A percentile compares a stretch with the other conserved stretches of the same genome.
Evolutionary conservation across 1,140 invertebrate species (phyloP).

Genomic region (Nymphalis io): DNA sequence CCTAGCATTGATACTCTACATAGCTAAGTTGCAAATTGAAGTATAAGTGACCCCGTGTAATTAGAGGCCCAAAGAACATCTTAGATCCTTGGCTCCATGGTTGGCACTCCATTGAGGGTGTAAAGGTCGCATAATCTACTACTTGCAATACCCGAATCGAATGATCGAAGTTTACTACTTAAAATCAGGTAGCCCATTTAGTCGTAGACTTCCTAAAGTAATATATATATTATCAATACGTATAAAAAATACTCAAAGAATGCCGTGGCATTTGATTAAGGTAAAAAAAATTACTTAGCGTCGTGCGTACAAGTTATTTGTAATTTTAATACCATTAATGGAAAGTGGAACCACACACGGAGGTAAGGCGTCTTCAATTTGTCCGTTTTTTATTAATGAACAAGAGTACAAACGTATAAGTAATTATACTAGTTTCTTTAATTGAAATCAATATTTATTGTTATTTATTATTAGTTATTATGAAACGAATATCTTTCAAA

Average conservation of each 20-base stretch:
- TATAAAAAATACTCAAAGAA: slow-evolving; percentile 5
- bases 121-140: too few species aligned
- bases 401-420: not conserved
- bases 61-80: too few species aligned
- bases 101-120: too few species aligned
- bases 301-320: slow-evolving; percentile 17
- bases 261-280: slow-evolving; percentile 10
- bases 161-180: too few species aligned
- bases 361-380: slow-evolving; percentile 18
- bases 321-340: slow-evolving; percentile 35
- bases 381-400: slow-evolving; percentile 9
- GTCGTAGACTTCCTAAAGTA: not conserved
- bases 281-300: slow-evolving; percentile 23
- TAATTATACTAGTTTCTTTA: not conserved
- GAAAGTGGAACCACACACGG: slow-evolving; percentile 12
- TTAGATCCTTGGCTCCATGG: too few species aligned
- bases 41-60: too few species aligned
- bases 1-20: too few species aligned
- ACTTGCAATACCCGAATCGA: too few species aligned
- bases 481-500: too few species aligned
- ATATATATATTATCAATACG: slow-evolving; percentile 1
- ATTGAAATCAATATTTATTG: not conserved
- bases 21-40: too few species aligned
- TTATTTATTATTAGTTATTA: too few species aligned
- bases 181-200: not conserved